A percentile compares a stretch with the other conserved stretches of the same genome.
These are phyloP conservation scores for Uloborus diversus DNA, from an alignment of 1,140 invertebrate genomes.

Conservation along the genomic window DNA sequence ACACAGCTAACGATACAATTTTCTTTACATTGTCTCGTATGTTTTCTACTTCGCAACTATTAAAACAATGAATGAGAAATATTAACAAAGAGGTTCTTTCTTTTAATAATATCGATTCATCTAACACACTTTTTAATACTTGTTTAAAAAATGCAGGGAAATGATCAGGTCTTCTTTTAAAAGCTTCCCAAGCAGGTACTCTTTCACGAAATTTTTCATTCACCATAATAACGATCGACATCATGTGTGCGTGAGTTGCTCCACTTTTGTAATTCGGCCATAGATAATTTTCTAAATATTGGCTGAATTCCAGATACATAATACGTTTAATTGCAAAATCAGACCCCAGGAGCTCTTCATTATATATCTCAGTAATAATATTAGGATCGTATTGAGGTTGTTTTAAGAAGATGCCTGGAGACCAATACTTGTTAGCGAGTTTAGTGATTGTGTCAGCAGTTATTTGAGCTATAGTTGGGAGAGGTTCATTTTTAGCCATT, in stretches of 20 bases:
- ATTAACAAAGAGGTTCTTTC: slow-evolving; percentile 89
- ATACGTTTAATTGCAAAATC: slow-evolving; percentile 86
- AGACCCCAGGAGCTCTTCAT: slow-evolving; percentile 77
- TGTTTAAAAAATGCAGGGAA: slow-evolving; percentile 89
- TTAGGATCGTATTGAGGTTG: slow-evolving; percentile 76
- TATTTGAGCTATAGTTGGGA: slow-evolving; percentile 80
- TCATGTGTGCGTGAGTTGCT: slow-evolving; percentile 79
- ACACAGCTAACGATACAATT: slow-evolving; percentile 92
- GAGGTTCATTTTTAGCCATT: slow-evolving; percentile 16
- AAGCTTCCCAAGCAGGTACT: slow-evolving; percentile 94
- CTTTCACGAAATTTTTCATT: slow-evolving; percentile 98
- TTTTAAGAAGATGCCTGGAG: slow-evolving; percentile 76
- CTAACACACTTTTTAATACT: slow-evolving; percentile 77
- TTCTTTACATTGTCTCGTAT: slow-evolving; percentile 91
- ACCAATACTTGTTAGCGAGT: slow-evolving; percentile 87
- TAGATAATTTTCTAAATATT: slow-evolving; percentile 95
- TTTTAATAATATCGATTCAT: slow-evolving; percentile 66
- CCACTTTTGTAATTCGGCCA: slow-evolving; percentile 86
- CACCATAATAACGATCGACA: slow-evolving; percentile 96
- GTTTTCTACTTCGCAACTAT: slow-evolving; percentile 82
- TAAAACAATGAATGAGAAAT: slow-evolving; percentile 96
- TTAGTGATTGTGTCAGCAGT: slow-evolving; percentile 82
- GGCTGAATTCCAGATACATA: slow-evolving; percentile 96
- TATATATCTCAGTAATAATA: slow-evolving; percentile 83
- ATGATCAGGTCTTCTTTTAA: slow-evolving; percentile 80